A percentile compares a stretch with the other conserved stretches of the same genome.
These are phyloP conservation scores for Tetramorium parvispinum DNA, from an alignment of 1,140 invertebrate species.

Conservation along the genomic window DNA sequence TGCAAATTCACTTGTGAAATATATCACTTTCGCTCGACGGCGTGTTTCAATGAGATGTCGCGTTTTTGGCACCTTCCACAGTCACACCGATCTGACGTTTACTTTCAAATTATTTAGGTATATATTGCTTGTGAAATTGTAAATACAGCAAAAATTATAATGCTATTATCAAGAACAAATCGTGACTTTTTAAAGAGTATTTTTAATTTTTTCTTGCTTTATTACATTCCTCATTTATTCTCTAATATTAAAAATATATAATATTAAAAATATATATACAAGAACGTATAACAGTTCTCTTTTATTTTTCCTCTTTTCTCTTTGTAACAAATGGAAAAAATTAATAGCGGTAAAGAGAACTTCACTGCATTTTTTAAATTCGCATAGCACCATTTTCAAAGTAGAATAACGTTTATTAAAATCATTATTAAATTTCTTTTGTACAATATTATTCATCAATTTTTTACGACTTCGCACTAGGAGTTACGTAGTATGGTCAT, in stretches of 20 bases:
- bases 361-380: neutral
- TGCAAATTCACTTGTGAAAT: constrained; percentile 44
- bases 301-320: too few species aligned
- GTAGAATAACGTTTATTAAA: neutral
- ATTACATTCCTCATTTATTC: neutral
- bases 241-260: neutral
- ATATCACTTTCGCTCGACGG: constrained; percentile 28
- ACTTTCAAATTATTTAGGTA: neutral
- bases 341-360: neutral
- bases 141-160: neutral
- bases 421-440: neutral
- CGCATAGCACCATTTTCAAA: neutral
- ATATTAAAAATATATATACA: neutral
- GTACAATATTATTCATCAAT: neutral
- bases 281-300: neutral
- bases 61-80: neutral
- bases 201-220: neutral
- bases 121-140: neutral
- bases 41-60: constrained; percentile 4
- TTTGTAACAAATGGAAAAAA: neutral
- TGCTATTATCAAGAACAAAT: neutral
- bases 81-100: neutral
- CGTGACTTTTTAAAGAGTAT: neutral
- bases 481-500: neutral
- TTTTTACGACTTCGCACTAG: neutral